Conservation (phyloP, 2,113 vertebrate genomes). For the Mandrillus leucophaeus region DNA sequence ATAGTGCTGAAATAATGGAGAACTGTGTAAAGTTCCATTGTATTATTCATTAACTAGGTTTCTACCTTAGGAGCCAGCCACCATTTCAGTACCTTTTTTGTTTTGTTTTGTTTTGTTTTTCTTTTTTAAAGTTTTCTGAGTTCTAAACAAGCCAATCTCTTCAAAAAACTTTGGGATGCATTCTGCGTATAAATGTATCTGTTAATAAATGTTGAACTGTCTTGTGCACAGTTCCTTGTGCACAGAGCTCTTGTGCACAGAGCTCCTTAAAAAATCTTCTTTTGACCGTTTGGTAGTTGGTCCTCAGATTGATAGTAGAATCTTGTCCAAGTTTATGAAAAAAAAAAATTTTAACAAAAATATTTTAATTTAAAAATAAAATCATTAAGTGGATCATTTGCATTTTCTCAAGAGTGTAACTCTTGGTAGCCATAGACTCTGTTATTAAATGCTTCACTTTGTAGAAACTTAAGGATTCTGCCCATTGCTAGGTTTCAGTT, state of each 20-base stretch:
- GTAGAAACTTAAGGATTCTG: neutral
- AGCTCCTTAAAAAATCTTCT: slow-evolving; percentile 32
- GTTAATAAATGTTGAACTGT: neutral
- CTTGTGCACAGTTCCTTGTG: neutral
- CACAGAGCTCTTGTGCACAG: neutral
- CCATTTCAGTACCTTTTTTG: neutral
- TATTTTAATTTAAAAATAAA: slow-evolving; percentile 51
- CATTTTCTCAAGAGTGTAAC: slow-evolving; percentile 9
- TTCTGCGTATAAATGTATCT: neutral
- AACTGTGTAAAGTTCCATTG: neutral
- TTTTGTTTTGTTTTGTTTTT: neutral
- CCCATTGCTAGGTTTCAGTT: neutral
- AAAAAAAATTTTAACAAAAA: neutral
- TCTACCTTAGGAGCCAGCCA: neutral
- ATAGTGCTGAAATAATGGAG: neutral
- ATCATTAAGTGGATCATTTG: neutral
- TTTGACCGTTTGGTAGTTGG: slow-evolving; percentile 32
- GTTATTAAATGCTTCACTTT: slow-evolving; percentile 14
- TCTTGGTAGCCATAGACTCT: neutral
- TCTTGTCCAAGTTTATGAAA: slow-evolving; percentile 17
- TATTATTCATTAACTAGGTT: slow-evolving; percentile 37
- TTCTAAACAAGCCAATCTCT: neutral
- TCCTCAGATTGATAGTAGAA: neutral
- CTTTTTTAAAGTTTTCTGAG: neutral
- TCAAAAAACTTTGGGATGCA: neutral